Conservation (phyloP, 1,140 invertebrate species). For the Chlorops oryzae region DNA sequence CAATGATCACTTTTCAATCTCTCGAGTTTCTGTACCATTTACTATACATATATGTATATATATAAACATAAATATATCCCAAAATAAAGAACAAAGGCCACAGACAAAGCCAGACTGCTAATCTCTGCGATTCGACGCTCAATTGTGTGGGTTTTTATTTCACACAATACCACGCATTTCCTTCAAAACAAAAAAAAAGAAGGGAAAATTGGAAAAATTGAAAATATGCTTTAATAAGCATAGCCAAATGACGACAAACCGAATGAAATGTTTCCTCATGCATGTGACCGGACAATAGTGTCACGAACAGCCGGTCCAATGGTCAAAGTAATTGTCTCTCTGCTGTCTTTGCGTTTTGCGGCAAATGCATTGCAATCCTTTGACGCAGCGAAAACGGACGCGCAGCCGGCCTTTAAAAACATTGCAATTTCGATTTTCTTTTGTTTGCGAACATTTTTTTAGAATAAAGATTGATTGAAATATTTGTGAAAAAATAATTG, state of each 20-base stretch:
- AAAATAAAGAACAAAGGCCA: not conserved
- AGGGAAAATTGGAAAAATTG: constrained; percentile 1
- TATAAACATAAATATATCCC: not conserved
- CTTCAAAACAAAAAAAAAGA: not conserved
- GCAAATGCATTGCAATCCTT: constrained; percentile 3
- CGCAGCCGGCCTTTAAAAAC: not conserved
- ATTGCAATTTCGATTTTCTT: not conserved
- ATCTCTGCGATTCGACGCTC: constrained; percentile 1
- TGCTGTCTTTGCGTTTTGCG: not conserved
- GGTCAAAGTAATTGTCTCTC: not conserved
- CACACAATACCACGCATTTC: not conserved
- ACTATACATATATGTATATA: not conserved
- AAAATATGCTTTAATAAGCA: constrained; percentile 7
- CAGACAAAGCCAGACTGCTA: not conserved
- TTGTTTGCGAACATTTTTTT: not conserved
- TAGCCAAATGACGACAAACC: constrained; percentile 1
- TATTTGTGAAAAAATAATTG: not conserved
- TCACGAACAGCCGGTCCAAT: not conserved
- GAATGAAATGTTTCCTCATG: constrained; percentile 2
- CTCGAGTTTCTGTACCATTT: no score
- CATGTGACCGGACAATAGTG: not conserved
- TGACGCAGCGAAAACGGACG: not conserved
- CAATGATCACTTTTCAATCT: not conserved
- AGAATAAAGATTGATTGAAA: not conserved
- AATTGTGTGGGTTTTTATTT: not conserved